Percentiles rank a stretch among this genome's conserved stretches.
phyloP scores from a whole-genome alignment of 2,113 vertebrate species.

The Hoplias malabaricus region DNA sequence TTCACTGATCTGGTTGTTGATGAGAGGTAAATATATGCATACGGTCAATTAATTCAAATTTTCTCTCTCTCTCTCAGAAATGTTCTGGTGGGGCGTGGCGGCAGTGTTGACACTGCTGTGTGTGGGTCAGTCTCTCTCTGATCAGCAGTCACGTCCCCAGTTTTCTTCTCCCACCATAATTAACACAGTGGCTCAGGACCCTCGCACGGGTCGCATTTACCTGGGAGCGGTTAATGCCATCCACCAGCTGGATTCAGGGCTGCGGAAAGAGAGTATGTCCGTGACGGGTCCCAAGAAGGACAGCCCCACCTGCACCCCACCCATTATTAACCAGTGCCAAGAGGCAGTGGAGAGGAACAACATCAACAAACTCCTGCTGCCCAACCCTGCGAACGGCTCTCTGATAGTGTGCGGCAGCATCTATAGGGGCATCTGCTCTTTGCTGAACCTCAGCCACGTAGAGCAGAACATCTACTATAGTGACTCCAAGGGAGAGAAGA shows the following conservation, averaged over 20 bases:
- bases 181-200: conserved; percentile 84
- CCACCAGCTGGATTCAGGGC: conserved; percentile 78
- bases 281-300: conserved; percentile 79
- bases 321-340: conserved; percentile 79
- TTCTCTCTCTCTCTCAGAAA: conserved; percentile 51
- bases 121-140: background rate
- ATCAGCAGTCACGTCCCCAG: background rate
- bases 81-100: conserved; percentile 62
- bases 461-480: conserved; percentile 78
- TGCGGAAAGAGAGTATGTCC: conserved; percentile 60
- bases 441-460: conserved; percentile 80
- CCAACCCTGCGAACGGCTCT: conserved; percentile 67
- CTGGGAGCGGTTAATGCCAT: conserved; percentile 86
- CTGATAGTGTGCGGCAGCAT: conserved; percentile 90
- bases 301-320: conserved; percentile 87
- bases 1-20: too few relatives aligned
- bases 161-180: conserved; percentile 75
- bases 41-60: background rate
- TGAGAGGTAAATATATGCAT: too few relatives aligned
- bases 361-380: conserved; percentile 88
- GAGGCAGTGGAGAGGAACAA: conserved; percentile 78
- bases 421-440: conserved; percentile 90
- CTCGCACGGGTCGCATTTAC: conserved; percentile 81
- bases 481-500: conserved; percentile 88
- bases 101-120: conserved; percentile 22